These are phyloP conservation scores for Acrocyrtus sp. DNA, from an alignment of 2,888 invertebrate genomes.

Conservation along the genomic window DNA sequence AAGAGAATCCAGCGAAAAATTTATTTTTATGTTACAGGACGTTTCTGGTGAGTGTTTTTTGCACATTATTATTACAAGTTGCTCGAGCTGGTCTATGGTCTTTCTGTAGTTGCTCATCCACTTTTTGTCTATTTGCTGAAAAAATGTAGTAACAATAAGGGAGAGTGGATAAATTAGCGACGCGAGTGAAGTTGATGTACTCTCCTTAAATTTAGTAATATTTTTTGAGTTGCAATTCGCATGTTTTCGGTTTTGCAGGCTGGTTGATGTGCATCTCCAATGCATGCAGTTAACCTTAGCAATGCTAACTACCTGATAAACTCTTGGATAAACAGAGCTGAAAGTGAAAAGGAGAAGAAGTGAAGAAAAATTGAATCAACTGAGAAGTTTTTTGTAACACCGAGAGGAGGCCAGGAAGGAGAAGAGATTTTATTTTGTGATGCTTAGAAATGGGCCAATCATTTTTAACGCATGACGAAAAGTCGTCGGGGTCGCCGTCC, in stretches of 20 bases:
- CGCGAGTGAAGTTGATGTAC: too few species aligned
- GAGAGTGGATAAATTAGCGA: too few species aligned
- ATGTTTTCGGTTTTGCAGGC: too few species aligned
- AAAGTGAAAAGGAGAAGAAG: neutral
- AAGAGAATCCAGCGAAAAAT: neutral
- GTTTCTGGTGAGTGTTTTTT: conserved; percentile 31
- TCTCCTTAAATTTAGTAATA: too few species aligned
- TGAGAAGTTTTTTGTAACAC: too few species aligned
- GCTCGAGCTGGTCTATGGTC: too few species aligned
- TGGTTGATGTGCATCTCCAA: conserved; percentile 40
- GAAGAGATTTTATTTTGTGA: conserved; percentile 10
- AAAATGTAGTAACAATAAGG: too few species aligned
- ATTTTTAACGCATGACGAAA: conserved; percentile 47
- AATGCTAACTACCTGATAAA: conserved; percentile 24
- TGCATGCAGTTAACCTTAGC: conserved; percentile 32
- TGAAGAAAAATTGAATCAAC: neutral
- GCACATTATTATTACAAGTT: conserved; percentile 17
- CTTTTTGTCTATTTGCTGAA: too few species aligned
- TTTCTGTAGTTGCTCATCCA: too few species aligned
- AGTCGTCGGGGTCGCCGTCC: conserved; percentile 35
- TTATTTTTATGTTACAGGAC: conserved; percentile 34
- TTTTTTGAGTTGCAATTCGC: too few species aligned
- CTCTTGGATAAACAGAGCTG: conserved; percentile 5
- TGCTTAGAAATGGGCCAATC: conserved; percentile 47
- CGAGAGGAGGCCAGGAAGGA: neutral